Conservation (phyloP, 2,113 vertebrate species). For the Orcinus orca region DNA sequence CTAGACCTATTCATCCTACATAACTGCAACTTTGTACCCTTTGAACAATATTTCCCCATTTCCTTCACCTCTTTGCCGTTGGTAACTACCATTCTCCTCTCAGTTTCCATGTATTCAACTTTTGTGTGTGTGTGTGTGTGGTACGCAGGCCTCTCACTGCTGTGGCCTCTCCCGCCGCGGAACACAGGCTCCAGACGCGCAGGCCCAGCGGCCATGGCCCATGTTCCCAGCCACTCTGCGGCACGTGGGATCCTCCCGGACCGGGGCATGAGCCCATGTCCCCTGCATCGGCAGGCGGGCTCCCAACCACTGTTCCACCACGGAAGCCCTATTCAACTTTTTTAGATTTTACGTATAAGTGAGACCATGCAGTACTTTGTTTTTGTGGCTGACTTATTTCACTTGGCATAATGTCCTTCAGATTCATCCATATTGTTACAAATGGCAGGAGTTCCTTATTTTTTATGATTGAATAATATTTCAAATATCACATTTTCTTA, state of each 20-base stretch:
- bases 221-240: no score
- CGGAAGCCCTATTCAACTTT: no score
- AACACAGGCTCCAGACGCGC: no score
- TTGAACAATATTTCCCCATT: neutral
- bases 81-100: neutral
- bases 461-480: neutral
- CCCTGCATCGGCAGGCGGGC: no score
- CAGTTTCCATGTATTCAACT: neutral
- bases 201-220: no score
- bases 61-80: neutral
- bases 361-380: neutral
- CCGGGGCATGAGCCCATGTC: no score
- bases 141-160: no score
- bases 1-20: neutral
- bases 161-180: no score
- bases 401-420: neutral
- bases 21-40: neutral
- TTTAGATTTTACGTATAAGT: neutral
- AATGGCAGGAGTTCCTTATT: neutral
- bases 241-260: no score
- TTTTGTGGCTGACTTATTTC: neutral
- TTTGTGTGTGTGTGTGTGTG: neutral
- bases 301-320: no score
- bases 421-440: neutral
- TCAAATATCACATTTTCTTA: neutral